Evolutionary conservation across 2,113 vertebrate species (phyloP), one percentile per base, ranked within the genome.

Genomic region (Epinephelus cyanopodus): DNA sequence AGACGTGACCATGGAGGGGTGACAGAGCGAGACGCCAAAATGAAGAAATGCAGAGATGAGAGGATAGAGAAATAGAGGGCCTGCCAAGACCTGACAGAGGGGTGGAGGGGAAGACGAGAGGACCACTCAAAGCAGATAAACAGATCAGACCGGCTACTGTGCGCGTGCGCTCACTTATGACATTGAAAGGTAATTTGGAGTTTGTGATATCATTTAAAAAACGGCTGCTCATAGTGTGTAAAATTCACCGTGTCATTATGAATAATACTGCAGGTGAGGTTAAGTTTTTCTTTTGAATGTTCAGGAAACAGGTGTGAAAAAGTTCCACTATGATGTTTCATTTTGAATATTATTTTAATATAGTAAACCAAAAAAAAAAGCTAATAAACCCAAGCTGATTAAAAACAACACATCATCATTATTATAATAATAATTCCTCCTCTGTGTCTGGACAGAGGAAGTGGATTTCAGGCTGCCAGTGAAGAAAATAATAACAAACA

Each of bases 41-140:
- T 88, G 83, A 91, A 89, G 85, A 87, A 91, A 92, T 74, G 84
- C 75, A 90, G 84, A 92, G 92, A 93, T 88, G 85, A 80, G 83
- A 78, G 78, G 88, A 90, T 83, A 84, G 87, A 82, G 85, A 84
- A 85, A 88, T 73, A 83, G 77, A 81, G 71, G 57, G 70, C 57
- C 87, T 76, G 86, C 77, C 54, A 70, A 45, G 76, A 85, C 57
- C 72, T 79, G 79, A 73, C 69, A 70, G 76, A 72, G 79, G 29
- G 79, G 39, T 21, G 65, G 69, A 67, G 27, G 56, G 62, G 70
- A n/a, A 48, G 62, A 65, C 53, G 81, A 62, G 58, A 66, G 12
- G 75, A 71, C 62, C 64, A 63, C 81, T 85, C 62, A 13, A 60
- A 56, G 29, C 61, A 79, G 84, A 86, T 83, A 69, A 89, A 88